Percentiles rank a stretch among this genome's conserved stretches.
These are phyloP conservation scores for Myotis daubentonii DNA, from an alignment of 2,797 vertebrate genomes.

Conservation along the genomic window DNA sequence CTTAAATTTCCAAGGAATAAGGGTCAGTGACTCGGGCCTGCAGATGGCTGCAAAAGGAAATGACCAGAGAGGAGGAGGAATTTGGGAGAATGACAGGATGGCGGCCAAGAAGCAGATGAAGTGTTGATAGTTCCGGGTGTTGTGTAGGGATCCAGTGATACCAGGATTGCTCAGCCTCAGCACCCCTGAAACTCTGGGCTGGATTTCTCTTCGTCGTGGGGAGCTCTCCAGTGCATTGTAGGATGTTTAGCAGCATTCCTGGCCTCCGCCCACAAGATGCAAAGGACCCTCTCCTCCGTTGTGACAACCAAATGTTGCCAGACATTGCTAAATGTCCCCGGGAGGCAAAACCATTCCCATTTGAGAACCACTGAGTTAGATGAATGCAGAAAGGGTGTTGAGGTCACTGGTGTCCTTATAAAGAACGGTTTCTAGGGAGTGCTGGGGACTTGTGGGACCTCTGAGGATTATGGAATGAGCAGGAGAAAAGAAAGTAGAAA, in stretches of 20 bases:
- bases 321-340: not conserved
- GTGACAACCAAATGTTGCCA: not conserved
- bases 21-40: not conserved
- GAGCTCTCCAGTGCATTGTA: not conserved
- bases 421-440: not conserved
- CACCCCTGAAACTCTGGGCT: not conserved
- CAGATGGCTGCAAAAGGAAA: not conserved
- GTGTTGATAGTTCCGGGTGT: not conserved
- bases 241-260: not conserved
- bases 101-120: not conserved
- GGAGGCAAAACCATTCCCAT: not conserved
- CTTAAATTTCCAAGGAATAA: not conserved
- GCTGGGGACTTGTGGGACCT: not conserved
- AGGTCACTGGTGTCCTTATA: not conserved
- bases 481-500: not conserved
- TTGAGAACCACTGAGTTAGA: not conserved
- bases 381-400: not conserved
- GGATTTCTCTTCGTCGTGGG: not conserved
- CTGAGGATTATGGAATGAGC: not conserved
- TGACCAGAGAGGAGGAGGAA: not conserved
- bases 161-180: not conserved
- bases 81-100: not conserved
- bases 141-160: not conserved
- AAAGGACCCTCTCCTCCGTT: not conserved
- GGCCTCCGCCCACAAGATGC: not conserved